Evolutionary conservation across 2,888 invertebrate genomes (phyloP).

Genomic region (Neuroscelio doddi): DNA sequence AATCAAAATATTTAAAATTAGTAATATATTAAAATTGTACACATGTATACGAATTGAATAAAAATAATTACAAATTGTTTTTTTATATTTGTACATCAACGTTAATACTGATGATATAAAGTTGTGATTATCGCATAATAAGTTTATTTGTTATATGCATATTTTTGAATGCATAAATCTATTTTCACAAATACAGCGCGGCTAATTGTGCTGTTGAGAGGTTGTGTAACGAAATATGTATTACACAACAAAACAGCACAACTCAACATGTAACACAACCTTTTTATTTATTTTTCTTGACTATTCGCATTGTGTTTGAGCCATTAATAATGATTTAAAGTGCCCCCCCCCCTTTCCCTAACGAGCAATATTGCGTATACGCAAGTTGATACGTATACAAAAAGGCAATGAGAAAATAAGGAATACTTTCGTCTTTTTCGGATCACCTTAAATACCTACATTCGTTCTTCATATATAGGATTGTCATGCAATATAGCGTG

Average conservation of each 20-base stretch:
- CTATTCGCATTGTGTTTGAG: conserved; percentile 16
- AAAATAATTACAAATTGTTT: no score
- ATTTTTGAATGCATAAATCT: no score
- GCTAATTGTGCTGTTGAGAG: conserved; percentile 29
- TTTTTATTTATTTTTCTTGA: conserved; percentile 24
- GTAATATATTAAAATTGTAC: no score
- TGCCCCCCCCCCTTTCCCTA: conserved; percentile 10
- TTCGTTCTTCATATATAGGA: conserved; percentile 30
- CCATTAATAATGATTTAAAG: conserved; percentile 12
- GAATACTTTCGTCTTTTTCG: conserved; percentile 20
- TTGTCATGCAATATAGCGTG: conserved; percentile 49
- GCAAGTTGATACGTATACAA: conserved; percentile 16
- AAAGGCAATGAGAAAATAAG: conserved; percentile 1
- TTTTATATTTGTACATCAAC: no score
- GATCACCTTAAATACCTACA: conserved; percentile 29
- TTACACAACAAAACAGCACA: conserved; percentile 13
- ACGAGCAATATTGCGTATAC: conserved; percentile 19
- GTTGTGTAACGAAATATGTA: conserved; percentile 25
- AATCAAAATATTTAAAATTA: no score
- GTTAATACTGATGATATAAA: no score
- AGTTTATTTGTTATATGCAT: no score
- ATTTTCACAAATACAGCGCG: no score
- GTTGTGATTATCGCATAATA: no score
- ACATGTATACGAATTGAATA: no score
- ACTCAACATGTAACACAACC: conserved; percentile 29